Percentiles rank a stretch among this genome's conserved stretches.
Conservation (phyloP, 2,797 vertebrate genomes). For the Gadopsis bispinosus region DNA sequence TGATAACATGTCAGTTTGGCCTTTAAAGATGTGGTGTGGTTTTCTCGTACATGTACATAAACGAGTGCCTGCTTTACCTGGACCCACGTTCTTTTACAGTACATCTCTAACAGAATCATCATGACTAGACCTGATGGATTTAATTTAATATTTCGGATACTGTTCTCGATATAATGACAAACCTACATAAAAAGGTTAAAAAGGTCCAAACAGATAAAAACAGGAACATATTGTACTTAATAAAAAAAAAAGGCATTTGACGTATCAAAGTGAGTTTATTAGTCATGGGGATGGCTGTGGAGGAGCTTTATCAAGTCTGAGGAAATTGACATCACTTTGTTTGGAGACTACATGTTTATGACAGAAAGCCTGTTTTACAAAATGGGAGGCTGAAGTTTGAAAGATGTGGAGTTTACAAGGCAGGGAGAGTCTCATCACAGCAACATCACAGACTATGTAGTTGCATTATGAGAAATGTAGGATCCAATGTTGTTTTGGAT, state of each 20-base stretch:
- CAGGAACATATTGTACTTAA: too few relatives aligned
- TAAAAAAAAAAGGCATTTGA: not conserved
- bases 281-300: not conserved
- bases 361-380: not conserved
- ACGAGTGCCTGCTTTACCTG: not conserved
- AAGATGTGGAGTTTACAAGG: not conserved
- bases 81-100: too few relatives aligned
- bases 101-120: not conserved
- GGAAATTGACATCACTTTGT: not conserved
- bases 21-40: not conserved
- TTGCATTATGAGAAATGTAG: not conserved
- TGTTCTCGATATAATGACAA: not conserved
- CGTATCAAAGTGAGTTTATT: not conserved
- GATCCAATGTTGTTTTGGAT: not conserved
- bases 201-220: not conserved
- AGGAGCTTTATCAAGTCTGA: not conserved
- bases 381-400: not conserved
- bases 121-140: not conserved
- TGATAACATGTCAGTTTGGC: not conserved
- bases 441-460: not conserved
- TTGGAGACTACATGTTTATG: not conserved
- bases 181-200: not conserved
- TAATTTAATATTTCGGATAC: not conserved
- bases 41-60: not conserved
- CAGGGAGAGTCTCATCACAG: not conserved